Base-by-base conservation (phyloP, 2,113 vertebrate species). In the Chaetura pelagica region DNA sequence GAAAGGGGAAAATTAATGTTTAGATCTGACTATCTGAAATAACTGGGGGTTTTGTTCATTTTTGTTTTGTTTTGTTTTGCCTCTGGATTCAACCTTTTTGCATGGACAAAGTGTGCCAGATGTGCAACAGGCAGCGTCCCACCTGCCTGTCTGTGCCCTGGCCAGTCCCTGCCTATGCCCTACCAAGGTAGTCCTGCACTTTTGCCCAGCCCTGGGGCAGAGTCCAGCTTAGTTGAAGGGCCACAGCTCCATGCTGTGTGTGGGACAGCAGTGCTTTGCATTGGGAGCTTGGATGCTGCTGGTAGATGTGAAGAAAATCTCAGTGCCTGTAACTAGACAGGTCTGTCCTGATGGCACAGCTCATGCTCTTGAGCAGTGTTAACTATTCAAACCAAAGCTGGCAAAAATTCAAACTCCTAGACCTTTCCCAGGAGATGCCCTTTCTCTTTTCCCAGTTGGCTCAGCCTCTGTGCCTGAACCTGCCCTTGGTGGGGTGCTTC, bases 291-390 rank as follows among this genome's bases (percentile, higher is more conserved):
- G 61, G 88, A 91, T 96, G 96, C 77, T 97, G 82, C 27, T 85
- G 84, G 86, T 87, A 97, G 92, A 93, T 72, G 79, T 89, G 94
- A 94, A 96, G 87, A 35, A 82, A 68, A 57, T 51, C 55, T 74
- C 55, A 42, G 92, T 4, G 29, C 4, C 49, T 40, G 52, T 32
- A 76, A 95, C 83, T 84, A 95, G 94, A 84, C 77, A 93, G 51
- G 12, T 55, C 94, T 90, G 74, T 67, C 18, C 49, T 58, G 96
- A 68, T 1, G 3, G 54, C 9, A 34, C 10, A 20, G 73, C 81
- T 96, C 79, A 46, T 46, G 13, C 72, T 92, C 81, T 48, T 1
- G 0, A 83, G 84, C 66, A 67, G 42, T 48, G 52, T 26, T 96
- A 79, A 62, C 93, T 81, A 66, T 68, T 89, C 11, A 16, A 84